These are phyloP conservation scores for Coleophora flavipennella DNA, from an alignment of 2,888 invertebrate species.

Conservation along the genomic window DNA sequence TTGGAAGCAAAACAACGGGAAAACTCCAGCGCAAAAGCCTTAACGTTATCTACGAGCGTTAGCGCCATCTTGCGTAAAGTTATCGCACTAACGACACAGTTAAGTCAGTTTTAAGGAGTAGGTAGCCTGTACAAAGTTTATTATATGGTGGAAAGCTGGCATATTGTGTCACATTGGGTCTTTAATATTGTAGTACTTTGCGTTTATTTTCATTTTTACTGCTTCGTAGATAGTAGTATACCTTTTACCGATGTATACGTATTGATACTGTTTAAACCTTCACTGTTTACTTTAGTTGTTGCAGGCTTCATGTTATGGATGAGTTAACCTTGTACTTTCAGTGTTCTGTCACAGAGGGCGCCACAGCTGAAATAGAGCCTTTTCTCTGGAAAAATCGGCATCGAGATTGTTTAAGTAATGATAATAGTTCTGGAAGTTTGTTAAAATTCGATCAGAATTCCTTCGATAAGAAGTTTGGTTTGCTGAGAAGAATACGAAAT, in stretches of 20 bases:
- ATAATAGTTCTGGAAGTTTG: too few species aligned
- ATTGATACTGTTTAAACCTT: too few species aligned
- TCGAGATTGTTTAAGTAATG: background rate
- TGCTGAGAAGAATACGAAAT: too few species aligned
- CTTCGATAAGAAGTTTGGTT: too few species aligned
- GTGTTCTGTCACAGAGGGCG: slow-evolving; percentile 26
- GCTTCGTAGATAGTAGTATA: too few species aligned
- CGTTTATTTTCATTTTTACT: background rate
- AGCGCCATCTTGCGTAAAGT: slow-evolving; percentile 33
- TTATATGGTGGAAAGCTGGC: too few species aligned
- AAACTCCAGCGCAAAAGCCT: slow-evolving; percentile 35
- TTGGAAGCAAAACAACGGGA: background rate
- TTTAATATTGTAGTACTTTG: too few species aligned
- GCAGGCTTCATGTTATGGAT: too few species aligned
- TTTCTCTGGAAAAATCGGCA: background rate
- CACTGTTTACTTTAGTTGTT: too few species aligned
- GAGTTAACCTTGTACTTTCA: slow-evolving; percentile 6
- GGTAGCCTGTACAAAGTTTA: too few species aligned
- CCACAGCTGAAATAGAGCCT: slow-evolving; percentile 16
- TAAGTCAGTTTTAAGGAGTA: slow-evolving; percentile 2
- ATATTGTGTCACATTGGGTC: too few species aligned
- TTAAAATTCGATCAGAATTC: background rate
- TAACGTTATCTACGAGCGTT: slow-evolving; percentile 29
- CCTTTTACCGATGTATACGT: too few species aligned
- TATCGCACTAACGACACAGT: slow-evolving; percentile 6